Evolutionary conservation across 2,797 vertebrate genomes (phyloP), one percentile per base, ranked within the genome.

Genomic region (Loriculus beryllinus): DNA sequence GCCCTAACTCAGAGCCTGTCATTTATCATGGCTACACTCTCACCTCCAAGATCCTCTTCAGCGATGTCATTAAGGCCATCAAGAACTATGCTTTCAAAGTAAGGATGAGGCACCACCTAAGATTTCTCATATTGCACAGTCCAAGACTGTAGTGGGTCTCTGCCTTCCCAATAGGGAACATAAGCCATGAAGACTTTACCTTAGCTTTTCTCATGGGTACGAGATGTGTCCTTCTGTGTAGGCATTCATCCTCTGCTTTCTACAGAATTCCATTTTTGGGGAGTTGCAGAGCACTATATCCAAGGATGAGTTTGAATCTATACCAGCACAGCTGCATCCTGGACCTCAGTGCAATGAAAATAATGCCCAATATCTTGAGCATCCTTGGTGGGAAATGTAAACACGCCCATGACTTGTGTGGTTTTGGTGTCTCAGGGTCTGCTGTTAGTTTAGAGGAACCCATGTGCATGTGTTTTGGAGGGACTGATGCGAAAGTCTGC

Each of bases 21-120:
- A 99, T 99, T 95, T 99, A 99, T 94, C 99, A 99, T 1, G 99
- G 99, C 74, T 98, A 99, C 97, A 99, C 99, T 0, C 98, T 99
- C 89, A 99, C 99, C 31, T 99, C 99, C 94, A 99, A 99, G 97
- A 98, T 99, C 90, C 98, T 99, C 86, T 99, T 99, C 97, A 98
- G 96, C 2, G 99, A 99, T 2, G 99, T 98, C 95, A 99, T 99
- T 95, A 98, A 97, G 93, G 97, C 98, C 90, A 99, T 99, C 95
- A 98, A 98, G 95, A 98, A 99, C 39, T 99, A 98, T 3, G 99
- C 99, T 82, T 99, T 99, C 97, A 98, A 99, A 98, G 99, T 99
- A 97, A 95, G 97, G 12, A 18, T 0, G 3, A 87, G 75, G 39
- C 19, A 76, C 54, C 31, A n/a, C 26, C 62, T 71, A 26, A 85